phyloP scores from a whole-genome alignment of 2,113 vertebrate genomes.

The Ploceus nigricollis region DNA sequence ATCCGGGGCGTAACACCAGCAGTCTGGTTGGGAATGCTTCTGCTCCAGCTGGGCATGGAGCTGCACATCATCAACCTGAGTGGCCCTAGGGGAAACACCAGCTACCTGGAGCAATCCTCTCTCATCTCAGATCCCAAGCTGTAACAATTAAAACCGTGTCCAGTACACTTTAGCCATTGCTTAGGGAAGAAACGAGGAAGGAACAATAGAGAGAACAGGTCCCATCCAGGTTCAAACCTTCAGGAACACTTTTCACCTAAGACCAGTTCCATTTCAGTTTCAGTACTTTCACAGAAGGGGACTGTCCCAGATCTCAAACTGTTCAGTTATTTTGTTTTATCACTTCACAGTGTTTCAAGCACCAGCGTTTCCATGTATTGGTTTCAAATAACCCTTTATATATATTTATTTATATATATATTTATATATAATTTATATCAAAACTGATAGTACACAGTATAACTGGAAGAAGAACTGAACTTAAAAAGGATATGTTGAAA shows the following conservation, averaged over 20 bases:
- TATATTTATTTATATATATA: conserved; percentile 83
- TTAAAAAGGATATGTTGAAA: conserved; percentile 79
- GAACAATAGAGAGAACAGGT: conserved; percentile 59
- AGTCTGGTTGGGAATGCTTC: not conserved
- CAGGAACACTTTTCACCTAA: conserved; percentile 65
- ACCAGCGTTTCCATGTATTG: conserved; percentile 93
- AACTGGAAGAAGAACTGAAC: conserved; percentile 82
- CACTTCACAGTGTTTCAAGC: conserved; percentile 99
- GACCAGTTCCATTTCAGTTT: conserved; percentile 70
- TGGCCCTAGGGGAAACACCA: conserved; percentile 31
- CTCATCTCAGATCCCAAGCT: conserved; percentile 53
- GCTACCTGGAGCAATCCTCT: conserved; percentile 58
- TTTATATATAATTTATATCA: conserved; percentile 85
- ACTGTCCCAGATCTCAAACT: conserved; percentile 80
- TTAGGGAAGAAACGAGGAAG: conserved; percentile 19
- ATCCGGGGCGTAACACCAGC: conserved; percentile 32
- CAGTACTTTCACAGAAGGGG: conserved; percentile 72
- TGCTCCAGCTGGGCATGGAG: not conserved
- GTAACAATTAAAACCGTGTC: conserved; percentile 53
- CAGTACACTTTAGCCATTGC: not conserved
- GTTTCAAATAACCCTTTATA: conserved; percentile 88
- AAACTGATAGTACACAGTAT: conserved; percentile 86
- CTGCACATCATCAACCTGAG: conserved; percentile 7
- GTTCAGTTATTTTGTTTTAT: conserved; percentile 67
- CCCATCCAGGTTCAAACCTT: conserved; percentile 41